Evolutionary conservation across 2,113 vertebrate genomes (phyloP).

Genomic region (Pollachius pollachius): DNA sequence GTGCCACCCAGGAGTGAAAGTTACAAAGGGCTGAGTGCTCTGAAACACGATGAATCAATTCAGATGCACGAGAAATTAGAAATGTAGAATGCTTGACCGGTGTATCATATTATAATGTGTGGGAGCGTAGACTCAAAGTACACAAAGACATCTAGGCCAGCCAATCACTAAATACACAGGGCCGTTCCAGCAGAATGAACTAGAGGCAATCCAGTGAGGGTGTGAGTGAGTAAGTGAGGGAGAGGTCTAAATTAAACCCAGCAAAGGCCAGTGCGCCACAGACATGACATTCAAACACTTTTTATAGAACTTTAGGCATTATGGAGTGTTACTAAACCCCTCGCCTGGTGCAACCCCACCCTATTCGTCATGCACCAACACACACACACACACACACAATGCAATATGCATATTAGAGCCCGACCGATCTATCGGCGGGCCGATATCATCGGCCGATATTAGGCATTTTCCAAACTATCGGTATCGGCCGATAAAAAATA

Average conservation of each 20-base stretch:
- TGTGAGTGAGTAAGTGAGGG: slow-evolving; percentile 22
- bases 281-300: slow-evolving; percentile 39
- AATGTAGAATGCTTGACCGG: background rate
- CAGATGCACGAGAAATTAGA: slow-evolving; percentile 14
- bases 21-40: slow-evolving; percentile 25
- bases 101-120: slow-evolving; percentile 24
- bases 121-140: slow-evolving; percentile 14
- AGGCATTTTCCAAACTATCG: too few relatives aligned
- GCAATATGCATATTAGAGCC: background rate
- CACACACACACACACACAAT: slow-evolving; percentile 3
- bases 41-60: slow-evolving; percentile 21
- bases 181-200: too few relatives aligned
- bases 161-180: too few relatives aligned
- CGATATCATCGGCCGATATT: too few relatives aligned
- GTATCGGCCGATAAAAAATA: too few relatives aligned
- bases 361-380: background rate
- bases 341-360: background rate
- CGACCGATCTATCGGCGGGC: too few relatives aligned
- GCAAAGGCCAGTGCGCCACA: slow-evolving; percentile 8
- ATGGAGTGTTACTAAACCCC: slow-evolving; percentile 40
- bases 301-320: slow-evolving; percentile 42
- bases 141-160: slow-evolving; percentile 10
- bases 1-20: slow-evolving; percentile 41
- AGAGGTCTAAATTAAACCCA: slow-evolving; percentile 18
- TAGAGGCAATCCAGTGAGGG: background rate